Evolutionary conservation across 2,113 vertebrate genomes (phyloP), one percentile per base, ranked within the genome.

Genomic region (Cygnus atratus): DNA sequence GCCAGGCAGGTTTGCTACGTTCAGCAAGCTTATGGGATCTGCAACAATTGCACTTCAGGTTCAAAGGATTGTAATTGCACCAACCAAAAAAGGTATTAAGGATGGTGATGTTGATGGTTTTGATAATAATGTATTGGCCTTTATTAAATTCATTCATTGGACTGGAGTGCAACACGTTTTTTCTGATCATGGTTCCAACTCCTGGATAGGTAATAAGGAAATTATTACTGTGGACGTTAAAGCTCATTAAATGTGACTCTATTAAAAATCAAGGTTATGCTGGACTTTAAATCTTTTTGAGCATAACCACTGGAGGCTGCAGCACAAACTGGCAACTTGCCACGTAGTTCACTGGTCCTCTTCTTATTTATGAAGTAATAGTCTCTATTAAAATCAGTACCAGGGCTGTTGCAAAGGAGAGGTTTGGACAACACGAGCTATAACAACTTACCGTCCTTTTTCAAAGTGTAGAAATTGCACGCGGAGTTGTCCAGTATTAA

Each of bases 231-330:
- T 96, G 94, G 93, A 95, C 68, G 73, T 96, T 97, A 97, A 97
- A 97, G 96, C 97, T 97, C 96, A 96, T 98, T 97, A 97, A 98
- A 96, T 97, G 96, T 95, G 97, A 97, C 97, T 97, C 96, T 97
- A 97, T 97, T 97, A 97, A 96, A 96, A 97, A 97, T 92, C 97
- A 98, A 97, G 97, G 97, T 97, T 97, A 98, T 88, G 73, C 92
- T 92, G 94, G 94, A 95, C 97, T 95, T 95, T 97, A 98, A 97
- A 97, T 97, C 97, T 97, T 89, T 96, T 79, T 97, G 88, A 95
- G 96, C 89, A 65, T 43, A 97, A 94, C 96, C 2, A 35, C 94
- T 77, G 92, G 96, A 94, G 91, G 94, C 95, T 85, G 86, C 96
- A 89, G 96, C 94, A 85, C 55, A 41, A n/a, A 70, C 90, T 97